Base-by-base conservation (phyloP, 2,797 vertebrate species). In the Arrhamphus sclerolepis region DNA sequence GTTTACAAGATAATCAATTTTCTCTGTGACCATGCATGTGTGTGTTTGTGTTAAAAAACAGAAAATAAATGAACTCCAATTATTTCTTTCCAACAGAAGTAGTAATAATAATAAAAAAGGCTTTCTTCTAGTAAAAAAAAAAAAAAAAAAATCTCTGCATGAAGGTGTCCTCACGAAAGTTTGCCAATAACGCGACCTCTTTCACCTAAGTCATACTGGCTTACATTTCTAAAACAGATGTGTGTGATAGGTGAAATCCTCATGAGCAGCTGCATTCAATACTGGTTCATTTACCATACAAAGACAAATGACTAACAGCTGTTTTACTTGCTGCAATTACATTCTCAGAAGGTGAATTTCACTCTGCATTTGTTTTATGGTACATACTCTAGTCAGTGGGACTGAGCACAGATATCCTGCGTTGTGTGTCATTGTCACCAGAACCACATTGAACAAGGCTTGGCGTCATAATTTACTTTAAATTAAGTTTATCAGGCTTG, bases 221-320 rank as follows among this genome's bases (percentile, higher is more conserved):
- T 73, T 50, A 43, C 63, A 42, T 56, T 70, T 72, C 56, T 56
- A 67, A 83, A 88, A 73, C 93, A 94, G 92, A 90, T 93, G 90
- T 86, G 81, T 75, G 78, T 86, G 89, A 89, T 92, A 90, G 91
- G 87, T 78, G 88, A 75, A 75, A 88, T 84, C 77, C 64, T 72
- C 85, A 65, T 42, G 46, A 92, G 88, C 92, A 94, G 90, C 93
- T 93, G 92, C 83, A 65, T 84, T 89, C 78, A 82, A 89, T 86
- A 84, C 87, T 89, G 89, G 81, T 84, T 91, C 88, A 91, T 88
- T 68, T 85, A 88, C 81, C 86, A 82, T 85, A 91, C 56, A 66
- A 93, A 94, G 94, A 96, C 90, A 93, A 95, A 97, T 94, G 87
- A 84, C 80, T 73, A 92, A 86, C 95, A 96, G 92, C 92, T 96